phyloP scores from a whole-genome alignment of 2,113 vertebrate genomes.

The Podiceps cristatus region DNA sequence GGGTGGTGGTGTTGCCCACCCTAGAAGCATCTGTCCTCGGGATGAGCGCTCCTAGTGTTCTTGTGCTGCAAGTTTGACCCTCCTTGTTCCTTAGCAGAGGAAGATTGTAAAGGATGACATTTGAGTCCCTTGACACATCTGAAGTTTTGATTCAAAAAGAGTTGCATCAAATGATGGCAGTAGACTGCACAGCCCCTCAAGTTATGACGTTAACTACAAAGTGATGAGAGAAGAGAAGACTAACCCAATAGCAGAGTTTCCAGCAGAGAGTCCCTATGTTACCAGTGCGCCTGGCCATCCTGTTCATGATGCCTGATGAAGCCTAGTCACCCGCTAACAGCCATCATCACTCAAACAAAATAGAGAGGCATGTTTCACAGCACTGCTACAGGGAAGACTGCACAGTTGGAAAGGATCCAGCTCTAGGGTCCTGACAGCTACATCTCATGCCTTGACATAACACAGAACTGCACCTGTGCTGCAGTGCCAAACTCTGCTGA shows the following conservation, averaged over 20 bases:
- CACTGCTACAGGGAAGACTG: neutral
- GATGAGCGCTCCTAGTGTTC: neutral
- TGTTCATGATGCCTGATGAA: neutral
- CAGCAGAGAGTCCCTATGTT: neutral
- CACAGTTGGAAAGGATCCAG: neutral
- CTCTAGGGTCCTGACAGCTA: neutral
- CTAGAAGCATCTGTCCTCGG: neutral
- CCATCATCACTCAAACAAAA: neutral
- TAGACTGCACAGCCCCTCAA: neutral
- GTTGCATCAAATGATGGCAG: neutral
- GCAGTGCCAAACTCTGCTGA: neutral
- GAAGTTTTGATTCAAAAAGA: neutral
- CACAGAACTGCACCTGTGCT: neutral
- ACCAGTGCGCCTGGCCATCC: neutral
- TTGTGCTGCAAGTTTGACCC: neutral
- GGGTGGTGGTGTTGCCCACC: neutral
- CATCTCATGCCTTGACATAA: neutral
- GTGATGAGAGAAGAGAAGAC: neutral
- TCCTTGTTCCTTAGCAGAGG: neutral
- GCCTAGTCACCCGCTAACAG: neutral
- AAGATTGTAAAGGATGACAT: neutral
- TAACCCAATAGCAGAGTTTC: neutral
- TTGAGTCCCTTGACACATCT: neutral
- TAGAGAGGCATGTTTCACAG: neutral
- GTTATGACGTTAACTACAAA: neutral